Conservation (phyloP, 1,140 invertebrate genomes). For the Anagrus nilaparvatae region DNA sequence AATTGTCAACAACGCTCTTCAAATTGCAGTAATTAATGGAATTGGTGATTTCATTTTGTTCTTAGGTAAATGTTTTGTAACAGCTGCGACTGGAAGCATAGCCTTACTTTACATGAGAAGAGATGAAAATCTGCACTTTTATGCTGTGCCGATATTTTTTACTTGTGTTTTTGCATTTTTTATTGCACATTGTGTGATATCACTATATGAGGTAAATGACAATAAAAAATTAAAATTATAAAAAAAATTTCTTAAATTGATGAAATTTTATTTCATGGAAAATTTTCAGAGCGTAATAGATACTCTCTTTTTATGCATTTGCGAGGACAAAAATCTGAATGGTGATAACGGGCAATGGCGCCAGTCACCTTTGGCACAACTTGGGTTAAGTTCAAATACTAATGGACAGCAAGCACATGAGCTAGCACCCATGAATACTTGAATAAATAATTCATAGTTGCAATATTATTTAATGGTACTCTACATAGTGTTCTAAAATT, state of each 20-base stretch:
- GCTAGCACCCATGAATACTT: conserved; percentile 34
- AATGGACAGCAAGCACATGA: conserved; percentile 39
- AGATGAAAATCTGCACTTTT: conserved; percentile 63
- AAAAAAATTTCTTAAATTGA: not conserved
- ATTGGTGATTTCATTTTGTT: conserved; percentile 92
- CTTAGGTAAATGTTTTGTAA: conserved; percentile 82
- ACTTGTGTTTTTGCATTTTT: conserved; percentile 86
- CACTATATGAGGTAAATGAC: conserved; percentile 76
- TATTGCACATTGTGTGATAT: conserved; percentile 85
- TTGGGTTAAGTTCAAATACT: conserved; percentile 32
- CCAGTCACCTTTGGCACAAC: conserved; percentile 49
- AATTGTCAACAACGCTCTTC: conserved; percentile 70
- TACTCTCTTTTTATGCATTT: conserved; percentile 88
- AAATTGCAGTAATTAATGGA: conserved; percentile 86
- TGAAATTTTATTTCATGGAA: conserved; percentile 5
- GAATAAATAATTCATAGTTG: too few relatives aligned
- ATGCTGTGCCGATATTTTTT: conserved; percentile 75
- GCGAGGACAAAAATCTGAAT: conserved; percentile 66
- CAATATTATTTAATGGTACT: too few relatives aligned
- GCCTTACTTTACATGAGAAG: conserved; percentile 65
- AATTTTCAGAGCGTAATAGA: conserved; percentile 82
- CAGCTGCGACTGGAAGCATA: conserved; percentile 62
- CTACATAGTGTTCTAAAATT: too few relatives aligned
- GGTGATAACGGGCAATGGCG: conserved; percentile 54
- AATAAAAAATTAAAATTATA: not conserved